Evolutionary conservation across 92 coral and sea anemone genomes (phyloP), one percentile per base, ranked within the genome.

Genomic region (Epizoanthus illoricatus): DNA sequence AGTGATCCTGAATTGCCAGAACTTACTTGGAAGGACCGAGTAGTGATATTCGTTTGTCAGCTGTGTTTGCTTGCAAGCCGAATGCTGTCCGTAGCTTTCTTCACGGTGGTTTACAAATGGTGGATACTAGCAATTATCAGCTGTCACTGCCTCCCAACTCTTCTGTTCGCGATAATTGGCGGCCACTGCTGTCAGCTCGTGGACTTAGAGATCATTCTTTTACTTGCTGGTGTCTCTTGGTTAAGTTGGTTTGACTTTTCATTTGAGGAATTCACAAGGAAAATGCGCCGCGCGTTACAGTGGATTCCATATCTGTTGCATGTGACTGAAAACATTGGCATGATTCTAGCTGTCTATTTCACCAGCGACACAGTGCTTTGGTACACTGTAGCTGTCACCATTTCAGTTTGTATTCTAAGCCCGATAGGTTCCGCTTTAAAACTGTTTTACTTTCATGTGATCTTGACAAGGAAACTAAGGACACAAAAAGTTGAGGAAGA

Each of bases 121-220:
- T 88, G 92, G 92, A 70, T 88, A 13, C 40, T 85, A 3, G 54
- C 75, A 36, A 84, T 88, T n/a, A 68, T 88, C 33, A 62, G 64
- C 41, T 6, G 64, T 4, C 89, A 88, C 41, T 80, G 79, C 33
- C n/a, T 74, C 40, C 11, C 65, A 20, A 33, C n/a, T 2, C 45
- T 74, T 21, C 5, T 74, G 45, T 20, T 74, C 19, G 60, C 64
- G 21, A 54, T 54, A 15, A 63, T 55, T 49, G 79, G 79, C 28
- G 45, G 79, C 15, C 79, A 56, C n/a, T 74, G 52, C n/a, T 24
- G 20, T 23, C 79, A 15, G 21, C 13, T 74, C 20, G 79, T 36
- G 21, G 80, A 6, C 85, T 71, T 65, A 9, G 70, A 81, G 80
- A 58, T 18, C 65, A 75, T 49, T 80, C 74, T 18, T 24, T 65